These are phyloP conservation scores for Tonatia bakeri DNA, from an alignment of 2,113 vertebrate genomes.

Conservation along the genomic window DNA sequence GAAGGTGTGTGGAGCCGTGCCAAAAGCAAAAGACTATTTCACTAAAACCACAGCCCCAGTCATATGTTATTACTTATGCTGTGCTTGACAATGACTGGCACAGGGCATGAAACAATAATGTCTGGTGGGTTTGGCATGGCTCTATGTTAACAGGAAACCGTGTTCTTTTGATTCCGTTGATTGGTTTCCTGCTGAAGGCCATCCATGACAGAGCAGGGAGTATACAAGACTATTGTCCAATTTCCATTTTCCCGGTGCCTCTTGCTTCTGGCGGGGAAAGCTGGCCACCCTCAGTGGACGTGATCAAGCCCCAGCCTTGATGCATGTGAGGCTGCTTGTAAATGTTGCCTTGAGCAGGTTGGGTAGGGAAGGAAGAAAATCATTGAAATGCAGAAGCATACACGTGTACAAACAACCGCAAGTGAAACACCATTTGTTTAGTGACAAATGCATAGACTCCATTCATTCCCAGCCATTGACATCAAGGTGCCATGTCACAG, in stretches of 20 bases:
- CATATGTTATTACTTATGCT: conserved; percentile 55
- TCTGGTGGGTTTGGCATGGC: conserved; percentile 42
- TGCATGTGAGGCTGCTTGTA: conserved; percentile 29
- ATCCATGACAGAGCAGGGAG: conserved; percentile 43
- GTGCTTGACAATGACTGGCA: conserved; percentile 61
- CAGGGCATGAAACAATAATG: conserved; percentile 38
- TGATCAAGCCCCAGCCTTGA: not conserved
- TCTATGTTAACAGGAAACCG: conserved; percentile 56
- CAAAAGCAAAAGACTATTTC: conserved; percentile 55
- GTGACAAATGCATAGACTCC: not conserved
- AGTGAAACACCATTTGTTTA: conserved; percentile 8
- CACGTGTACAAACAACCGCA: not conserved
- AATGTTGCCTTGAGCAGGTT: conserved; percentile 41
- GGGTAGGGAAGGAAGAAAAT: conserved; percentile 8
- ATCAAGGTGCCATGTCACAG: not conserved
- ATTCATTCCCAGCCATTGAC: not conserved
- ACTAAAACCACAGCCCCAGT: conserved; percentile 44
- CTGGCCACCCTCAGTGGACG: conserved; percentile 20
- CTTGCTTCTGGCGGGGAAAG: conserved; percentile 40
- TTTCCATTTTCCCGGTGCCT: conserved; percentile 37
- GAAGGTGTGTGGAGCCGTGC: conserved; percentile 61
- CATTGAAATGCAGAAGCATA: not conserved
- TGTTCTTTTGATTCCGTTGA: conserved; percentile 59
- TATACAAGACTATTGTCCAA: conserved; percentile 59
- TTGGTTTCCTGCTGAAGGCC: conserved; percentile 66